Base-by-base conservation (phyloP, 2,888 invertebrate genomes). In the Catocala nupta region DNA sequence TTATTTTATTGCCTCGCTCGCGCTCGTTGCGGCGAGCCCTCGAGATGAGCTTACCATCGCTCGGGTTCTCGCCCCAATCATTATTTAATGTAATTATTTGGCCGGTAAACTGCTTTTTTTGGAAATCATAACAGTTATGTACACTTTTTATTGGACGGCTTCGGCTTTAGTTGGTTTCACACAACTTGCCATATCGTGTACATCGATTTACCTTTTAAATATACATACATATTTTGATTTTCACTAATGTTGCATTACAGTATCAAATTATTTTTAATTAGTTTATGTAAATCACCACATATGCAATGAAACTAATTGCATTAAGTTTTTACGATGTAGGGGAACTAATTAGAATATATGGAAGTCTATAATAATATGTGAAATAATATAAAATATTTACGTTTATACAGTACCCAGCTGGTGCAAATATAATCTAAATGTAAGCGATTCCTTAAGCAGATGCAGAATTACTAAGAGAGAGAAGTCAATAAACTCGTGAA, bases 41-140 rank as follows among this genome's bases (percentile, higher is more conserved):
- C 89, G 83, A 91, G 91, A 90, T 91, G 92, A 89, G 90, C 82
- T 87, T 85, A 85, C 88, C 87, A 81, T 84, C 85, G 85, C 80
- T 81, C 81, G 83, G 79, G 75, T 85, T 89, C 89, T 90, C 88
- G 87, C 85, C 87, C 87, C 87, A 86, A 89, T 91, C 89, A 91
- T 91, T 93, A 91, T 90, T 92, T 90, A 86, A 90, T 90, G 90
- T 92, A 92, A 93, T 93, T 92, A 92, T 92, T 92, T 90, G 83
- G 83, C 83, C 81, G 75, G 84, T 86, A 88, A 87, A 88, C 85
- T 84, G 77, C 80, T 87, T 88, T 90, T 89, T 92, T 89, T 85
- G 82, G 81, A 81, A 88, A 88, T 84, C 83, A 85, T 88, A 87
- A 90, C 88, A 83, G 88, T 90, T 86, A 87, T 79, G 80, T 82